These are phyloP conservation scores for Limnephilus auricula DNA, from an alignment of 2,888 invertebrate species.

Conservation along the genomic window DNA sequence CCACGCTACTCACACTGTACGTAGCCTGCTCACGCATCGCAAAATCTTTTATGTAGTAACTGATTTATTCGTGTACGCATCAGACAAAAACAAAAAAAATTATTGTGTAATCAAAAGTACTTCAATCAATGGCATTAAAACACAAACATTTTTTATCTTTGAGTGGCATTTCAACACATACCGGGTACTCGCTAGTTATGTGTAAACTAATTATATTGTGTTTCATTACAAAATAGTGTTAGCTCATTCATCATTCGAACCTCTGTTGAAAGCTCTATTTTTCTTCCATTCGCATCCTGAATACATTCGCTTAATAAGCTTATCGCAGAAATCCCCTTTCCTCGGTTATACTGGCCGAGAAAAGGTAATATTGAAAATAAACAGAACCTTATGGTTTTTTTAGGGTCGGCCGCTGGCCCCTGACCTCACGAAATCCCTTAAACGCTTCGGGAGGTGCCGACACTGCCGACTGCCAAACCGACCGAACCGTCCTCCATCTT, in stretches of 20 bases:
- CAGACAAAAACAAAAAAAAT: too few species aligned
- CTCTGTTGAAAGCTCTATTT: neutral
- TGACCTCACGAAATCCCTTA: slow-evolving; percentile 12
- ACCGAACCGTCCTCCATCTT: neutral
- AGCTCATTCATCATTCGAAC: neutral
- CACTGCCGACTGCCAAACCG: neutral
- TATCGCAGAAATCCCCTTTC: slow-evolving; percentile 23
- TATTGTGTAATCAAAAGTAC: too few species aligned
- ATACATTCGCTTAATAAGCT: slow-evolving; percentile 38
- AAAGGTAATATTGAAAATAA: slow-evolving; percentile 40
- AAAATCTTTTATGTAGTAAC: too few species aligned
- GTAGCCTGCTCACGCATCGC: too few species aligned
- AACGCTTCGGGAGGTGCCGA: neutral
- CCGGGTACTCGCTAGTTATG: too few species aligned
- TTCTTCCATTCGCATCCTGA: neutral
- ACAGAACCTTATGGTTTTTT: slow-evolving; percentile 23
- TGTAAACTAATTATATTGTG: too few species aligned
- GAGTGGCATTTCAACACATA: too few species aligned
- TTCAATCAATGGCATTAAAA: too few species aligned
- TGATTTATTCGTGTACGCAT: too few species aligned
- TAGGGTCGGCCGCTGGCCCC: neutral
- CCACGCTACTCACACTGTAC: too few species aligned
- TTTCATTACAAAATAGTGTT: neutral
- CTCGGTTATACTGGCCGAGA: neutral
- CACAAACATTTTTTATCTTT: too few species aligned